phyloP scores from a whole-genome alignment of 2,888 invertebrate species.

The Nemotelus pantherinus region DNA sequence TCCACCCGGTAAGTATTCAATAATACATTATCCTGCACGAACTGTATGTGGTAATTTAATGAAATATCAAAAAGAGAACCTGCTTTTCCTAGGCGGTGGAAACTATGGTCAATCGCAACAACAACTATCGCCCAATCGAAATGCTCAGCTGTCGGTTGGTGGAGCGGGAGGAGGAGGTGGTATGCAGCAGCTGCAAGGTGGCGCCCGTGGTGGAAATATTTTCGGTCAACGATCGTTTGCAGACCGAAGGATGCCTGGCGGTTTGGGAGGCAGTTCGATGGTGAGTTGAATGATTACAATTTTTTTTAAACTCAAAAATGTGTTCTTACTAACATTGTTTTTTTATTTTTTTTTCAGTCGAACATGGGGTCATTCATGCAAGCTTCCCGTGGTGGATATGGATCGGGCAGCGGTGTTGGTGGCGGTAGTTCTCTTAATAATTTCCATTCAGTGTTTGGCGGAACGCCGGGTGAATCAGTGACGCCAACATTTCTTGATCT shows the following conservation, averaged over 20 bases:
- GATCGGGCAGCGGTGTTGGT: conserved; percentile 68
- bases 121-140: conserved; percentile 70
- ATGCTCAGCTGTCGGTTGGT: conserved; percentile 67
- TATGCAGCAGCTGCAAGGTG: conserved; percentile 69
- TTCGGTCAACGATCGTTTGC: conserved; percentile 85
- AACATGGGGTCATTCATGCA: conserved; percentile 73
- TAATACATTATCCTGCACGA: conserved; percentile 18
- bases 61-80: conserved; percentile 34
- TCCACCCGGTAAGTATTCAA: conserved; percentile 62
- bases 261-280: conserved; percentile 65
- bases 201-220: conserved; percentile 69
- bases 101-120: conserved; percentile 67
- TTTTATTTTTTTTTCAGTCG: conserved; percentile 63
- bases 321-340: conserved; percentile 40
- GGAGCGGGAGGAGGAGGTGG: conserved; percentile 61
- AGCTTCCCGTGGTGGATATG: conserved; percentile 72
- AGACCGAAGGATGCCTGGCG: conserved; percentile 76
- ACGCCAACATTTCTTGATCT: conserved; percentile 90
- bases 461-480: conserved; percentile 77
- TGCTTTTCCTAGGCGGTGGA: conserved; percentile 59
- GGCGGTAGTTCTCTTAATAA: conserved; percentile 72
- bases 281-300: conserved; percentile 53
- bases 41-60: conserved; percentile 24
- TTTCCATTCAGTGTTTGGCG: conserved; percentile 86
- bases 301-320: conserved; percentile 2